Evolutionary conservation across 1,140 invertebrate species (phyloP), one percentile per base, ranked within the genome.

Genomic region (Calephelis virginiensis): DNA sequence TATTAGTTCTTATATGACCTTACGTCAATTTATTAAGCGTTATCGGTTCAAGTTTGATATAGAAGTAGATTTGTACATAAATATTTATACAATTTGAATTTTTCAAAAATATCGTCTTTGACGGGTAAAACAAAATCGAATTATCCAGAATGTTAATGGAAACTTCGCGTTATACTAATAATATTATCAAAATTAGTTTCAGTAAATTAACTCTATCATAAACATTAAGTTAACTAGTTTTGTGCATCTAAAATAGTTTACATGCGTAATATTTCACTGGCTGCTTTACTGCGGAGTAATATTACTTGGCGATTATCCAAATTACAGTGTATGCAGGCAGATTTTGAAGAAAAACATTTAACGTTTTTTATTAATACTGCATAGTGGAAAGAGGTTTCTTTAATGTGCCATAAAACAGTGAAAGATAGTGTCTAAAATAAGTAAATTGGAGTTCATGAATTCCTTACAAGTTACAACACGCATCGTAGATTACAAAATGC

Each of bases 231-330:
- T 56, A 56, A 56, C 50, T 56, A 53, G 50, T 53, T 56, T 17
- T 56, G 50, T 56, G 50, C 50, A 56, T 56, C 50, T 56, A 75
- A 75, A 76, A 80, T 74, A 68, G 71, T 71, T 73, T 77, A 75
- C 71, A 72, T 70, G 67, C 65, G 50, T 56, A 56, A 71, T 68
- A 71, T 72, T 74, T 73, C 50, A 65, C 68, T 74, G 74, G 17
- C 17, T 56, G 50, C 10, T 56, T 56, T 56, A 56, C 50, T 56
- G 73, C 81, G 79, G 80, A 76, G 76, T 82, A 83, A 81, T 75
- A 80, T 76, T 77, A 74, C 70, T 84, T 86, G 84, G 80, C 82
- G 63, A 48, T 66, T 66, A 63, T 78, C 81, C 84, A 85, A 81
- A 75, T 80, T 77, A 77, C 71, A 68, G 73, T 67, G 68, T 69